phyloP scores from a whole-genome alignment of 1,140 invertebrate species.

The Caenorhabditis tropicalis region DNA sequence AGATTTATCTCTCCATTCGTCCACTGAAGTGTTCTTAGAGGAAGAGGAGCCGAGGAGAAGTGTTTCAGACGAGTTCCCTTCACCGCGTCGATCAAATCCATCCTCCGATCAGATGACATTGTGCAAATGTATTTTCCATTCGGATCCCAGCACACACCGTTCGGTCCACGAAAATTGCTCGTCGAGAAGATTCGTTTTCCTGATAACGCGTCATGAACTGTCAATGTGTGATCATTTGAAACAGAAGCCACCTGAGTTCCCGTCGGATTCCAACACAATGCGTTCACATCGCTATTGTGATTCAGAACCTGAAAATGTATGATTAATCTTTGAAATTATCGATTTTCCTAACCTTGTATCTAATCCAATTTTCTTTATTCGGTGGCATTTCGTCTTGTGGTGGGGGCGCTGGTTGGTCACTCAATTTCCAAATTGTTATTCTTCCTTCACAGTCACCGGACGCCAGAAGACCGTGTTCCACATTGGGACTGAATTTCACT shows the following conservation, averaged over 20 bases:
- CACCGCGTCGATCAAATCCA: conserved; percentile 53
- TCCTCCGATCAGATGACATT: conserved; percentile 57
- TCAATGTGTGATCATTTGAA: conserved; percentile 54
- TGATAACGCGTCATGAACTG: conserved; percentile 54
- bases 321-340: not conserved
- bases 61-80: conserved; percentile 48
- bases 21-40: not conserved
- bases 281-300: conserved; percentile 58
- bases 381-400: conserved; percentile 54
- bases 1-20: not conserved
- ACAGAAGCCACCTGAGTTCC: conserved; percentile 48
- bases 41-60: conserved; percentile 13
- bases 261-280: conserved; percentile 44
- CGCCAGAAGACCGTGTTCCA: conserved; percentile 44
- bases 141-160: conserved; percentile 59
- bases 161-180: conserved; percentile 51
- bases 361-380: conserved; percentile 59
- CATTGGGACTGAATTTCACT: conserved; percentile 50
- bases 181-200: conserved; percentile 55
- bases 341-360: conserved; percentile 34
- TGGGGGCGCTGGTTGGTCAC: conserved; percentile 38
- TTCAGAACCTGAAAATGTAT: conserved; percentile 36
- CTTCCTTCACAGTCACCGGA: conserved; percentile 57
- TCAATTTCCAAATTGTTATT: conserved; percentile 52
- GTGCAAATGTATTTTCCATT: conserved; percentile 56